Conservation (phyloP, 2,113 vertebrate genomes). For the Rhea americana region DNA sequence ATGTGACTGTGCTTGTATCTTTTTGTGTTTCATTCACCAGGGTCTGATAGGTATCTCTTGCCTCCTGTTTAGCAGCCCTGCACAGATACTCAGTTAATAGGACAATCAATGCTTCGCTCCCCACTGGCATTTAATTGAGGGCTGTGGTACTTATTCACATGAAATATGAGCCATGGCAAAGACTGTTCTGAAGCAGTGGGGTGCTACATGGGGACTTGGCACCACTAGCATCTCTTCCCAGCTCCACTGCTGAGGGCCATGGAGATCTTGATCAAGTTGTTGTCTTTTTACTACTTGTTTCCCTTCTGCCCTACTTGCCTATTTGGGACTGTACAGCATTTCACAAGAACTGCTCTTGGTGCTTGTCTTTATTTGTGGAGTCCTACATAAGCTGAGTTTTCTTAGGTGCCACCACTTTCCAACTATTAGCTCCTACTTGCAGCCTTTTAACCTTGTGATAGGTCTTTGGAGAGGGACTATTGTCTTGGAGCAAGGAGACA, state of each 20-base stretch:
- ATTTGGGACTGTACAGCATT: neutral
- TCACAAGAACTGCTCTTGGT: neutral
- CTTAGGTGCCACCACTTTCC: neutral
- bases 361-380: neutral
- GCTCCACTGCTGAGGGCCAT: neutral
- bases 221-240: neutral
- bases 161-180: neutral
- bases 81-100: neutral
- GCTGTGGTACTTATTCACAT: neutral
- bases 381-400: neutral
- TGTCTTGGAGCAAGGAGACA: neutral
- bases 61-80: constrained; percentile 23
- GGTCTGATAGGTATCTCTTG: neutral
- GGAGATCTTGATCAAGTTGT: neutral
- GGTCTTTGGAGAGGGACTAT: constrained; percentile 42
- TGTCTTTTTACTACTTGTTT: neutral
- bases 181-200: neutral
- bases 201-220: neutral
- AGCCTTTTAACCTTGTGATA: neutral
- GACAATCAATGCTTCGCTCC: neutral
- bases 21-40: constrained; percentile 50
- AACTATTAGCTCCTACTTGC: neutral
- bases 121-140: neutral
- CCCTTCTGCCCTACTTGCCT: neutral
- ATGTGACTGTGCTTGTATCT: constrained; percentile 37